Evolutionary conservation across 1,140 invertebrate species (phyloP).

Genomic region (Prorops nasuta): DNA sequence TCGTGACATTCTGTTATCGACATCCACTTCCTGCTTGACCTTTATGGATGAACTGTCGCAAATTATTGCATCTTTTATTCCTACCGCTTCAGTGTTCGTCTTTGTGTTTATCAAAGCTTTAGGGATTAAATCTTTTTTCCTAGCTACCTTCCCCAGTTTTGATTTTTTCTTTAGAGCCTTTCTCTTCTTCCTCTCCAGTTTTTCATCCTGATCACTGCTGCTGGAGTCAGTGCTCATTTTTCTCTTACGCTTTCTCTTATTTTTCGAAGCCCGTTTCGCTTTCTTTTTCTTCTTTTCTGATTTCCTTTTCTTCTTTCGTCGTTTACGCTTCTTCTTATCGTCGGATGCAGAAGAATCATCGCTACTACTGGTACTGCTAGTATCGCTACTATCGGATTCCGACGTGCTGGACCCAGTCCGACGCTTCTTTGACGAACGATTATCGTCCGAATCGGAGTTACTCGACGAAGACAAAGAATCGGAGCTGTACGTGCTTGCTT

Average conservation of each 20-base stretch:
- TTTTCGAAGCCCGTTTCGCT: slow-evolving; percentile 14
- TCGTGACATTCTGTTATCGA: background rate
- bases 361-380: slow-evolving; percentile 31
- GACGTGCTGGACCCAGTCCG: slow-evolving; percentile 24
- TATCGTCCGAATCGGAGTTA: slow-evolving; percentile 43
- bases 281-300: slow-evolving; percentile 38
- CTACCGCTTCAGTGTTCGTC: too few relatives aligned
- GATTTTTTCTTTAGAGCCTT: too few relatives aligned
- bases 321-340: slow-evolving; percentile 27
- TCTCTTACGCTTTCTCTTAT: slow-evolving; percentile 32
- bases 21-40: slow-evolving; percentile 18
- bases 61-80: too few relatives aligned
- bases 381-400: slow-evolving; percentile 32
- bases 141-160: too few relatives aligned
- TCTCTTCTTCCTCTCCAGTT: slow-evolving; percentile 7
- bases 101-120: too few relatives aligned
- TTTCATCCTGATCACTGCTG: slow-evolving; percentile 39
- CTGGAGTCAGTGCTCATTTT: slow-evolving; percentile 38
- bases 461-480: slow-evolving; percentile 39
- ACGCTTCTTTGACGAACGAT: slow-evolving; percentile 23
- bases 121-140: too few relatives aligned
- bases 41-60: slow-evolving; percentile 13
- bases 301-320: slow-evolving; percentile 30
- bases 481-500: slow-evolving; percentile 33
- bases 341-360: slow-evolving; percentile 36